phyloP scores from a whole-genome alignment of 2,113 vertebrate genomes.

The Arvicanthis niloticus region DNA sequence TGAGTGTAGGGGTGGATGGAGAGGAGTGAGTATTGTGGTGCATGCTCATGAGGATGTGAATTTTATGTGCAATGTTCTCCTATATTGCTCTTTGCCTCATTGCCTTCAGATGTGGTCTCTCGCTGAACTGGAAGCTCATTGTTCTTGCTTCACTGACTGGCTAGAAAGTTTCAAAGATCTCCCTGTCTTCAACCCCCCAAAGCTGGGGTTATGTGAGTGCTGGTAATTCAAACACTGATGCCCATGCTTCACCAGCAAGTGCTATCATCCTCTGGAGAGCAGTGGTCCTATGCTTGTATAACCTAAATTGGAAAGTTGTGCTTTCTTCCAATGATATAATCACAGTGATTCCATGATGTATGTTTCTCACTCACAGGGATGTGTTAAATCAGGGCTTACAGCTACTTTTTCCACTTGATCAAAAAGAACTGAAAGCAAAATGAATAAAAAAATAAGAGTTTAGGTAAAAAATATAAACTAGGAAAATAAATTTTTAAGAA shows the following conservation, averaged over 20 bases:
- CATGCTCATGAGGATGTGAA: background rate
- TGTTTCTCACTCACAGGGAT: background rate
- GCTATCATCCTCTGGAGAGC: background rate
- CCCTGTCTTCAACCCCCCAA: too few relatives aligned
- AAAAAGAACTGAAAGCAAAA: background rate
- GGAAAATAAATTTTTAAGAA: background rate
- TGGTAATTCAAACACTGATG: background rate
- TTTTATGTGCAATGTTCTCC: too few relatives aligned
- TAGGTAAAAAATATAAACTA: background rate
- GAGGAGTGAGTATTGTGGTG: background rate
- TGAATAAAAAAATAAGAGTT: background rate
- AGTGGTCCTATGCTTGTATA: background rate
- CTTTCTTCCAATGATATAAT: background rate
- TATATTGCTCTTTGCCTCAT: background rate
- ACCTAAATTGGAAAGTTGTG: constrained; percentile 22
- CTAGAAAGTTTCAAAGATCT: background rate
- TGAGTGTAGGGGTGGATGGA: too few relatives aligned
- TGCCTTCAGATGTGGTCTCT: too few relatives aligned
- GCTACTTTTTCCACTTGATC: constrained; percentile 16
- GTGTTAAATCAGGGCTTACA: background rate
- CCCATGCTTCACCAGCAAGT: background rate
- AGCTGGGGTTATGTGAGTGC: too few relatives aligned
- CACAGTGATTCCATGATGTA: background rate
- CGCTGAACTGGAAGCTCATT: background rate
- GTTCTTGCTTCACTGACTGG: background rate